Conservation (phyloP, 2,888 invertebrate genomes). For the Watsonalla binaria region DNA sequence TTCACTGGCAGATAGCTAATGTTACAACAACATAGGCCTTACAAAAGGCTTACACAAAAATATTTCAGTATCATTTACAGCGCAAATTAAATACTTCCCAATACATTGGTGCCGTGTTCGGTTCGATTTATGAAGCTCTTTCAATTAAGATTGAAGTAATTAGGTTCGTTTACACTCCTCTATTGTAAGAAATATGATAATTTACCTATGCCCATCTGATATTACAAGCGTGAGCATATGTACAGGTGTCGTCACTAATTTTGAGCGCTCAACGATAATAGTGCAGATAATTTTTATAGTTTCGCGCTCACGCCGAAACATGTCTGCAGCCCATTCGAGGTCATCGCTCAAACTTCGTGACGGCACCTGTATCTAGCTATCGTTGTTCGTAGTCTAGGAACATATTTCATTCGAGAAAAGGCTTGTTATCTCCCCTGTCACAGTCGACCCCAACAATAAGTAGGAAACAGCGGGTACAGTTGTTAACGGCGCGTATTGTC, state of each 20-base stretch:
- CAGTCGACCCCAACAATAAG: constrained; percentile 1
- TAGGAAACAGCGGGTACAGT: not conserved
- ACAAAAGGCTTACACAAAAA: not conserved
- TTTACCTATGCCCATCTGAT: not conserved
- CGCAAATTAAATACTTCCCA: not conserved
- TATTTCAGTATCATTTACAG: not conserved
- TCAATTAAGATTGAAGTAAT: not conserved
- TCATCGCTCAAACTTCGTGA: too few relatives aligned
- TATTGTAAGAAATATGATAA: too few relatives aligned
- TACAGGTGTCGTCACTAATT: too few relatives aligned
- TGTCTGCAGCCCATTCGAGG: too few relatives aligned
- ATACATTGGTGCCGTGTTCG: not conserved
- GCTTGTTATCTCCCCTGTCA: not conserved
- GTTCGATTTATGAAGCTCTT: not conserved
- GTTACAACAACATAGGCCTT: too few relatives aligned
- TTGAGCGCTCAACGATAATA: too few relatives aligned
- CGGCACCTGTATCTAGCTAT: too few relatives aligned
- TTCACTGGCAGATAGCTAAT: too few relatives aligned
- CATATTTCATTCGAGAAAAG: not conserved
- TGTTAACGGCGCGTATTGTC: not conserved
- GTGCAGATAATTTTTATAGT: too few relatives aligned
- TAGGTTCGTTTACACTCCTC: too few relatives aligned
- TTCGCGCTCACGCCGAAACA: too few relatives aligned
- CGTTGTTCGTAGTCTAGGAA: not conserved
- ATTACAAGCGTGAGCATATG: too few relatives aligned